Evolutionary conservation across 2,113 vertebrate species (phyloP).

Genomic region (Natator depressus): DNA sequence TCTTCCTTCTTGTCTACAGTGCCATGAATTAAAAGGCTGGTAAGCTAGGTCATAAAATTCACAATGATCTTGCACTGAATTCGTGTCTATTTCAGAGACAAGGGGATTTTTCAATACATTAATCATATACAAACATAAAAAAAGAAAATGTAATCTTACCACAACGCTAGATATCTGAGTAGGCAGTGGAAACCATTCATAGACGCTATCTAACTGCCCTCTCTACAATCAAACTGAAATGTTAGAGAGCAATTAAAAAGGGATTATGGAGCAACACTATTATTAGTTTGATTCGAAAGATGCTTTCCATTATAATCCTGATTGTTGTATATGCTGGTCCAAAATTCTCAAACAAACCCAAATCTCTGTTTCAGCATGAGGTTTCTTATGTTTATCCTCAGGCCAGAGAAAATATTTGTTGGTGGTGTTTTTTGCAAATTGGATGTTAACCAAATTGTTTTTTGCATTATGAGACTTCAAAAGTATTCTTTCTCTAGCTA

Average conservation of each 20-base stretch:
- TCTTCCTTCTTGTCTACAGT: constrained; percentile 39
- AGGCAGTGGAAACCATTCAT: background rate
- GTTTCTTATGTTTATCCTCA: background rate
- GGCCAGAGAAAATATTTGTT: background rate
- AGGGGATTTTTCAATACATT: constrained; percentile 10
- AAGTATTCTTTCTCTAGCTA: background rate
- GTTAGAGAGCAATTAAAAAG: background rate
- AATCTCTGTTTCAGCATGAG: background rate
- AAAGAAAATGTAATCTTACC: constrained; percentile 27
- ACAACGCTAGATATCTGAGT: background rate
- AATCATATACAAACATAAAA: background rate
- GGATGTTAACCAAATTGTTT: background rate
- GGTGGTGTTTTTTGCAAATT: background rate
- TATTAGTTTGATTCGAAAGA: background rate
- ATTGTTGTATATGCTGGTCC: constrained; percentile 4
- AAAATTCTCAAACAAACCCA: background rate
- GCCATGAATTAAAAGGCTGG: constrained; percentile 44
- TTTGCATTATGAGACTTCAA: background rate
- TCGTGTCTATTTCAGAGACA: constrained; percentile 7
- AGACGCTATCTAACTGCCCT: background rate
- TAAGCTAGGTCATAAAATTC: constrained; percentile 52
- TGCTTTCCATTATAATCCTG: background rate
- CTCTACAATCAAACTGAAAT: background rate
- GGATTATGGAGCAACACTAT: background rate
- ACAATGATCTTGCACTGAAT: constrained; percentile 12